phyloP scores from a whole-genome alignment of 2,113 vertebrate genomes.

The Phylloscopus whistleri region DNA sequence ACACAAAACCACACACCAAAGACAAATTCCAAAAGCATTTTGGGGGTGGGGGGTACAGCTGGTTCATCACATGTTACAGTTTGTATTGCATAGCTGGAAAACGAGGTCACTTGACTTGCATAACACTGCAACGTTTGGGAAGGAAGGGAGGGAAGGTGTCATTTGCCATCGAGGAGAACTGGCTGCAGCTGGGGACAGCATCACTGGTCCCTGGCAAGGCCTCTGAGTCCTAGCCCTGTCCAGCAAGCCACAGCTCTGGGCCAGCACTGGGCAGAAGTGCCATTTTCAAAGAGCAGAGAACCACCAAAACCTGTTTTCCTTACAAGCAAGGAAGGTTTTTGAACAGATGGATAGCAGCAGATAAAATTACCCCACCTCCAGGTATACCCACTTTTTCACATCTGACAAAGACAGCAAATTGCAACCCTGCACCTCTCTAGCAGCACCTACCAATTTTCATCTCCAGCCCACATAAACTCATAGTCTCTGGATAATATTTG shows the following conservation, averaged over 20 bases:
- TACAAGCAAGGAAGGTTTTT: not conserved
- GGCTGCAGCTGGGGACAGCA: conserved; percentile 40
- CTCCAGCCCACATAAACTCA: not conserved
- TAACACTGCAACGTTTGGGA: conserved; percentile 69
- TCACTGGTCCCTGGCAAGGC: not conserved
- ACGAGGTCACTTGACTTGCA: conserved; percentile 79
- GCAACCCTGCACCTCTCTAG: not conserved
- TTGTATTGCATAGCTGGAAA: conserved; percentile 81
- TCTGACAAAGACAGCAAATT: not conserved
- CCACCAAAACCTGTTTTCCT: not conserved
- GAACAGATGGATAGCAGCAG: not conserved
- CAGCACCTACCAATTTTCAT: not conserved
- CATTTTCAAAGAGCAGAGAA: conserved; percentile 18
- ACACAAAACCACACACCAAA: conserved; percentile 52
- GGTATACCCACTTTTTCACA: not conserved
- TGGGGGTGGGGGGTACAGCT: conserved; percentile 16
- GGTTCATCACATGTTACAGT: conserved; percentile 46
- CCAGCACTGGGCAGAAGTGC: conserved; percentile 13
- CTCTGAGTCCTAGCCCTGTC: not conserved
- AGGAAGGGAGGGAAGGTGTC: not conserved
- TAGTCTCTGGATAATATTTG: not conserved
- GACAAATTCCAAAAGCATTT: conserved; percentile 56
- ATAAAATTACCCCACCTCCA: not conserved
- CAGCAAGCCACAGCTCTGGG: not conserved
- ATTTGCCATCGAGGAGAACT: conserved; percentile 14